Evolutionary conservation across 2,113 vertebrate genomes (phyloP).

Genomic region (Rhinichthys klamathensis): DNA sequence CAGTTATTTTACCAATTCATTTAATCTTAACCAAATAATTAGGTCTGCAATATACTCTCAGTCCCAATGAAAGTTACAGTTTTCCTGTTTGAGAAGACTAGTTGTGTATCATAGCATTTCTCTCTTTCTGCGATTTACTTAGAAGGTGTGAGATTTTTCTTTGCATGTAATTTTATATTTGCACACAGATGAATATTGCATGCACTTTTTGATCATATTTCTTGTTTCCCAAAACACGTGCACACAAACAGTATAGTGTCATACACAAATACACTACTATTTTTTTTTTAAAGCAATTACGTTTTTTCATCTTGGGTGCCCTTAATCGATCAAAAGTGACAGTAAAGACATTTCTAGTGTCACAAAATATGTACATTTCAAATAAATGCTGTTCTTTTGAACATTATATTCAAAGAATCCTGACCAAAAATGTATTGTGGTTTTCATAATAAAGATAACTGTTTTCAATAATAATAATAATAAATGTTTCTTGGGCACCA

Average conservation of each 20-base stretch:
- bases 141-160: background rate
- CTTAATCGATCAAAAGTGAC: background rate
- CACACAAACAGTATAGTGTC: too few relatives aligned
- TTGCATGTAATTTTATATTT: conserved; percentile 5
- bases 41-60: background rate
- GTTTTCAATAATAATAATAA: background rate
- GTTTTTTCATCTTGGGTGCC: background rate
- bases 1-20: too few relatives aligned
- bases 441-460: too few relatives aligned
- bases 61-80: background rate
- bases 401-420: background rate
- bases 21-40: background rate
- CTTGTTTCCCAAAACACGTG: background rate
- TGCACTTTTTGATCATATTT: conserved; percentile 23
- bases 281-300: too few relatives aligned
- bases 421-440: too few relatives aligned
- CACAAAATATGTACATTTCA: background rate
- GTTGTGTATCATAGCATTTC: background rate
- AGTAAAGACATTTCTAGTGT: background rate
- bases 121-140: background rate
- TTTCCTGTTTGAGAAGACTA: conserved; percentile 7
- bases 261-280: too few relatives aligned
- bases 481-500: background rate
- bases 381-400: background rate
- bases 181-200: conserved; percentile 25